phyloP scores from a whole-genome alignment of 2,797 vertebrate species.

The Sebastes jordani region DNA sequence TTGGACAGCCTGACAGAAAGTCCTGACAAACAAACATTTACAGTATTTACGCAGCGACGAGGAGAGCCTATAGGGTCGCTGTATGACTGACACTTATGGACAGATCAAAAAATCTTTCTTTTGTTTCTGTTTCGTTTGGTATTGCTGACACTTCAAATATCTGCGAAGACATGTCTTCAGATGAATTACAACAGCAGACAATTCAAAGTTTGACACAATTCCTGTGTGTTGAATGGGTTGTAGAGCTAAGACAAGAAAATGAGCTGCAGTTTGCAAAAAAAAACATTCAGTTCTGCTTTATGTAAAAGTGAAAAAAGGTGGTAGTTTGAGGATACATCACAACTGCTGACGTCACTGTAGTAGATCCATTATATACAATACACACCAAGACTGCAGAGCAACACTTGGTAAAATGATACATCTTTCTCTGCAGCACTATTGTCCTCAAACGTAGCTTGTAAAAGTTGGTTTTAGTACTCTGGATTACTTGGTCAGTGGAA shows the following conservation, averaged over 20 bases:
- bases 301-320: background rate
- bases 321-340: background rate
- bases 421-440: background rate
- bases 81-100: background rate
- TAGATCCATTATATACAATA: background rate
- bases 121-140: background rate
- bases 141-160: background rate
- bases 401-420: background rate
- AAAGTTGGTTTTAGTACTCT: background rate
- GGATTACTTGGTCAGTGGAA: background rate
- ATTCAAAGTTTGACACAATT: background rate
- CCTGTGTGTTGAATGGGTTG: background rate
- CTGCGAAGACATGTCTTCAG: background rate
- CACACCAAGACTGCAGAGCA: background rate
- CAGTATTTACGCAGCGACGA: background rate
- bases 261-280: background rate
- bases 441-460: background rate
- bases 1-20: background rate
- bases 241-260: background rate
- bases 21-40: background rate
- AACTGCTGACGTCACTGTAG: slow-evolving; percentile 5
- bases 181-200: background rate
- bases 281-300: background rate
- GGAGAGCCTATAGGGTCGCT: background rate
- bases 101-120: background rate